A percentile compares a stretch with the other conserved stretches of the same genome.
Conservation (phyloP, 2,113 vertebrate species). For the Cyphomyrus discorhynchus region DNA sequence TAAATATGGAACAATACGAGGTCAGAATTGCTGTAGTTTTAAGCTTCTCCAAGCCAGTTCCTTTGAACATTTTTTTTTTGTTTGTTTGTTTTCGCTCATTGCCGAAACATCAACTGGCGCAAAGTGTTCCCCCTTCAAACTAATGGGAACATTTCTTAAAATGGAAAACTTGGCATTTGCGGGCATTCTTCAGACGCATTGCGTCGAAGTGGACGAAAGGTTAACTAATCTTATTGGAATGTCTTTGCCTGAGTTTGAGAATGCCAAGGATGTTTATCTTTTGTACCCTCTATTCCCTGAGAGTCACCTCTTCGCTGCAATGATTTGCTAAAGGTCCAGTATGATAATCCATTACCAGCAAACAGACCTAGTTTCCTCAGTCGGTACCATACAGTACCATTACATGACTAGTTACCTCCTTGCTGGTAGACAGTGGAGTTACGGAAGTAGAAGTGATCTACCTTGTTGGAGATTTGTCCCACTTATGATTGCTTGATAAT, state of each 20-base stretch:
- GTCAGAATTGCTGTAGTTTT: constrained; percentile 50
- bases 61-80: neutral
- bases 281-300: neutral
- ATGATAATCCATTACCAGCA: neutral
- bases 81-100: neutral
- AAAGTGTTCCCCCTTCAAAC: neutral
- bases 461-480: neutral
- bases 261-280: neutral
- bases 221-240: neutral
- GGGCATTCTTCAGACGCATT: neutral
- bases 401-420: neutral
- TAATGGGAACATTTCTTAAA: neutral
- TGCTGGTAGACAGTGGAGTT: neutral
- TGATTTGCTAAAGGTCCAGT: neutral
- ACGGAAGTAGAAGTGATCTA: neutral
- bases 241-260: neutral
- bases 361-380: neutral
- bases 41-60: neutral
- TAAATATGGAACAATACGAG: constrained; percentile 94
- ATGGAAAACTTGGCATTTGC: neutral
- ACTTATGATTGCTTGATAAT: constrained; percentile 14
- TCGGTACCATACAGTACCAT: neutral
- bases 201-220: neutral
- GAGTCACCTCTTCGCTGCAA: neutral
- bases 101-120: neutral